Percentiles rank a stretch among this genome's conserved stretches.
Conservation (phyloP, 2,888 invertebrate species). For the Tachina fera region DNA sequence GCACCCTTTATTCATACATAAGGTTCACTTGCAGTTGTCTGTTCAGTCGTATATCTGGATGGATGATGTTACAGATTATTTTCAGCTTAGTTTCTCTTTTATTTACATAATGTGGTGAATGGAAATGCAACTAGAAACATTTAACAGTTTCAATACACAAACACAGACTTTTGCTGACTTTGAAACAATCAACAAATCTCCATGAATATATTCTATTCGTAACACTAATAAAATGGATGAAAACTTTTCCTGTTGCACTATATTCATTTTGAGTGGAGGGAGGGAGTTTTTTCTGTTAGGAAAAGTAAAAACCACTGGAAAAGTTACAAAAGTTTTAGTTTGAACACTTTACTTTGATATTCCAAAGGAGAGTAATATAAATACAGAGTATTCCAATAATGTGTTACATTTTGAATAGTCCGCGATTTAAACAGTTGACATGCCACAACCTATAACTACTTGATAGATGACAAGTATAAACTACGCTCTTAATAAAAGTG, state of each 20-base stretch:
- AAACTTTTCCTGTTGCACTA: slow-evolving; percentile 14
- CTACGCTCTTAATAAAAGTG: too few species aligned
- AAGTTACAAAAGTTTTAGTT: slow-evolving; percentile 57
- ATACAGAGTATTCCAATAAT: neutral
- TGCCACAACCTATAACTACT: too few species aligned
- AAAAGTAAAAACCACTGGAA: slow-evolving; percentile 55
- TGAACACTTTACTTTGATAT: slow-evolving; percentile 37
- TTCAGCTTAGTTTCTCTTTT: slow-evolving; percentile 16
- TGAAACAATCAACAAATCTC: slow-evolving; percentile 60
- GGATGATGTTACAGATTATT: neutral
- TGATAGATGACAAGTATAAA: too few species aligned
- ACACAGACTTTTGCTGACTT: slow-evolving; percentile 64
- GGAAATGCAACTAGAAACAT: slow-evolving; percentile 44
- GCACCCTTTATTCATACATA: neutral
- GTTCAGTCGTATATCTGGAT: neutral
- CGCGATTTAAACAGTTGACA: too few species aligned
- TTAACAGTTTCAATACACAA: slow-evolving; percentile 3
- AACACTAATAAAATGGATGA: slow-evolving; percentile 20
- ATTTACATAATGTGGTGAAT: slow-evolving; percentile 39
- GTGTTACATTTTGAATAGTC: too few species aligned
- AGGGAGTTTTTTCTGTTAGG: slow-evolving; percentile 47
- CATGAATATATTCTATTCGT: neutral
- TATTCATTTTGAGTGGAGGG: slow-evolving; percentile 9
- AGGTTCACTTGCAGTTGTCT: neutral
- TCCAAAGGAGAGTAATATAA: slow-evolving; percentile 20